Percentiles rank a stretch among this genome's conserved stretches.
Conservation (phyloP, 2,797 vertebrate species). For the Ambastaia sidthimunki region DNA sequence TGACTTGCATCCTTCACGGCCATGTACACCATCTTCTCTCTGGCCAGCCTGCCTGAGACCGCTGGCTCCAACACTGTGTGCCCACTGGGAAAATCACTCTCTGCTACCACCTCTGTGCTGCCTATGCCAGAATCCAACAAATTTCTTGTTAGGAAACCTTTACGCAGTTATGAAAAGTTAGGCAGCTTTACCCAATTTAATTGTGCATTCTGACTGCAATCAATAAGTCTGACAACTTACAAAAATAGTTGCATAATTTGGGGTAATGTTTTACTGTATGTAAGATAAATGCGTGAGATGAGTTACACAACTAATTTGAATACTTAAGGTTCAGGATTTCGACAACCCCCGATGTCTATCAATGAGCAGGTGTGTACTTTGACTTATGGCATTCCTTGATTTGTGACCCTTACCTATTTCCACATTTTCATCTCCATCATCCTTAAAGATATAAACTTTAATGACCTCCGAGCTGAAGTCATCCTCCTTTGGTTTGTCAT, state of each 20-base stretch:
- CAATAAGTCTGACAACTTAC: no score
- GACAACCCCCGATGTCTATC: background rate
- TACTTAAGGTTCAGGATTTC: no score
- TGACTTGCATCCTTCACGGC: conserved; percentile 92
- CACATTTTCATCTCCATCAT: conserved; percentile 97
- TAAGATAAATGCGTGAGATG: no score
- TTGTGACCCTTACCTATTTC: conserved; percentile 84
- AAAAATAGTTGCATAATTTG: no score
- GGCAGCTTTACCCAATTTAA: background rate
- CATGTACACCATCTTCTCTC: conserved; percentile 99
- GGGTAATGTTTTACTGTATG: no score
- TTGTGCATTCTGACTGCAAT: background rate
- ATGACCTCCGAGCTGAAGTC: conserved; percentile 95
- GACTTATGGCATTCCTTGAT: background rate
- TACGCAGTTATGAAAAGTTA: background rate
- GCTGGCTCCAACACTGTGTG: conserved; percentile 92
- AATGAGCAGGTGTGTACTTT: background rate
- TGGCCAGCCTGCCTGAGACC: conserved; percentile 84
- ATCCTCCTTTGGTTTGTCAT: conserved; percentile 92
- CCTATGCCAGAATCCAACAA: conserved; percentile 73
- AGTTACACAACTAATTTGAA: no score
- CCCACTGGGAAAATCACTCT: conserved; percentile 94
- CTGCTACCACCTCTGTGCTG: conserved; percentile 96
- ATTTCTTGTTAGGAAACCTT: background rate
- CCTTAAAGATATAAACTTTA: conserved; percentile 99